These are phyloP conservation scores for Megathymus violae DNA, from an alignment of 1,140 invertebrate species.

Conservation along the genomic window DNA sequence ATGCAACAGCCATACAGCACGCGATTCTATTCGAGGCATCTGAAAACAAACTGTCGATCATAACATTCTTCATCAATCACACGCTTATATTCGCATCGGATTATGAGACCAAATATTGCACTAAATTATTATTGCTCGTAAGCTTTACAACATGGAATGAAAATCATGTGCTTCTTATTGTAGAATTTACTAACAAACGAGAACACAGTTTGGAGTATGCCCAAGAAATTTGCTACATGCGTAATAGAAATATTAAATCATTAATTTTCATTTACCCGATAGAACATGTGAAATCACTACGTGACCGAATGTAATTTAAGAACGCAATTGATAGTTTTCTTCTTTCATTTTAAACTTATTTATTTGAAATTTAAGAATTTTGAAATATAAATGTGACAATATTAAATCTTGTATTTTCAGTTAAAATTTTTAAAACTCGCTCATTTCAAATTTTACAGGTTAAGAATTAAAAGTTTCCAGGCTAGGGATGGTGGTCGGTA, in stretches of 20 bases:
- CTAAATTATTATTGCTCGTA: slow-evolving; percentile 8
- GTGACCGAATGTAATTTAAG: too few relatives aligned
- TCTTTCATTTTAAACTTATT: not conserved
- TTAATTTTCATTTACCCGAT: slow-evolving; percentile 17
- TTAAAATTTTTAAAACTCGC: too few relatives aligned
- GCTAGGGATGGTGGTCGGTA: slow-evolving; percentile 72
- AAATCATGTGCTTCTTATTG: slow-evolving; percentile 19
- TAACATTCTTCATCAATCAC: slow-evolving; percentile 54
- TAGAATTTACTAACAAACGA: not conserved
- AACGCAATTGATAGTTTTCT: too few relatives aligned
- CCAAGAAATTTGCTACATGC: slow-evolving; percentile 24
- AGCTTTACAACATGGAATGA: slow-evolving; percentile 1
- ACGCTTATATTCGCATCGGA: slow-evolving; percentile 30
- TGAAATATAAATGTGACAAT: too few relatives aligned
- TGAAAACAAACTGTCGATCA: slow-evolving; percentile 62
- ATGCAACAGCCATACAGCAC: slow-evolving; percentile 43
- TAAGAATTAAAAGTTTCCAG: slow-evolving; percentile 72
- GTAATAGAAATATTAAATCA: slow-evolving; percentile 16
- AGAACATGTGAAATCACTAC: too few relatives aligned
- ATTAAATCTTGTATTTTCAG: too few relatives aligned
- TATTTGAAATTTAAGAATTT: too few relatives aligned
- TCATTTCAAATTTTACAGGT: too few relatives aligned
- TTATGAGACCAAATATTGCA: slow-evolving; percentile 30
- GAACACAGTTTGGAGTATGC: slow-evolving; percentile 14
- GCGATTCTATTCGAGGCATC: slow-evolving; percentile 55